Evolutionary conservation across 2,113 vertebrate species (phyloP).

Genomic region (Azemiops feae): DNA sequence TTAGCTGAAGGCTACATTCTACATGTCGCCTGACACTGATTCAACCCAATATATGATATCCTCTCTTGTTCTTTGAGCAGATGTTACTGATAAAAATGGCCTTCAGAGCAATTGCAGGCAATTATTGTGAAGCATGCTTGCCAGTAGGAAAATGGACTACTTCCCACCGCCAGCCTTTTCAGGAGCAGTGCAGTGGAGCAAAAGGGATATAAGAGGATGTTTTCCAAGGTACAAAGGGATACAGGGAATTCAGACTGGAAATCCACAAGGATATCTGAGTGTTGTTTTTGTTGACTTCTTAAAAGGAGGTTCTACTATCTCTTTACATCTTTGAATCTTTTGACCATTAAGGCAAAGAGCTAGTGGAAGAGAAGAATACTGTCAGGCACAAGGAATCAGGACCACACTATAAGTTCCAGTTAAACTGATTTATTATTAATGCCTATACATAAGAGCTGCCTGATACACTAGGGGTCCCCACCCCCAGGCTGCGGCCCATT

Average conservation of each 20-base stretch:
- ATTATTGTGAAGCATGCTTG: neutral
- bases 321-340: neutral
- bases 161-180: neutral
- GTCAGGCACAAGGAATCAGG: neutral
- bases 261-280: neutral
- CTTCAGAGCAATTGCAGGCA: neutral
- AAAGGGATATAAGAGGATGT: neutral
- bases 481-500: neutral
- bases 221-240: neutral
- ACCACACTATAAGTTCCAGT: neutral
- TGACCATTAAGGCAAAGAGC: neutral
- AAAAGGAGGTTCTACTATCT: neutral
- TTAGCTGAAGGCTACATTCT: neutral
- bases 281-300: neutral
- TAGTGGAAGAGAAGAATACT: neutral
- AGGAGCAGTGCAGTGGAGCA: neutral
- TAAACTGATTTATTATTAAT: neutral
- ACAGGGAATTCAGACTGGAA: neutral
- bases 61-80: neutral
- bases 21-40: neutral
- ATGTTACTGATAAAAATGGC: conserved; percentile 21
- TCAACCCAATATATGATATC: conserved; percentile 6
- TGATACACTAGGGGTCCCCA: neutral
- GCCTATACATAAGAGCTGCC: neutral
- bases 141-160: neutral